A percentile compares a stretch with the other conserved stretches of the same genome.
Evolutionary conservation across 2,113 vertebrate species (phyloP).

Genomic region (Amblyopsis rosae): DNA sequence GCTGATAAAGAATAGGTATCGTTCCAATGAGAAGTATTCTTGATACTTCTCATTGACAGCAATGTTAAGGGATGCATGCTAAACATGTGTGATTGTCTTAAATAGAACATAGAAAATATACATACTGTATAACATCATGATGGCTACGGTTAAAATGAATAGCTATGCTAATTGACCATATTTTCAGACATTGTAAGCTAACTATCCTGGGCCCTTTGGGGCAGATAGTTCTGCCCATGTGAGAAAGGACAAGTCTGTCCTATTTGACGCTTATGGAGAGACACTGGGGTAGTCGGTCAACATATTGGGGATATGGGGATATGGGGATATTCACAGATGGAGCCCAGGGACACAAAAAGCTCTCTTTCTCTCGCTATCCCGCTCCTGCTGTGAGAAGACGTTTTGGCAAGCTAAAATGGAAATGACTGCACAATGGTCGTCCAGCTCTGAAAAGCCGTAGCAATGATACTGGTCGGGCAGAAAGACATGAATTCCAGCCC

Average conservation of each 20-base stretch:
- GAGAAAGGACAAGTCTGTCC: slow-evolving; percentile 25
- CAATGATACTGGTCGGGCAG: slow-evolving; percentile 48
- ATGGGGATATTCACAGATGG: slow-evolving; percentile 46
- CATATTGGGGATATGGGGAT: slow-evolving; percentile 26
- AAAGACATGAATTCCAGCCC: slow-evolving; percentile 26
- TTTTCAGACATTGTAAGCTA: no score
- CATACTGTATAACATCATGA: no score
- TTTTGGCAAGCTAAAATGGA: slow-evolving; percentile 73
- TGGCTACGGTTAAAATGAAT: no score
- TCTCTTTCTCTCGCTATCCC: slow-evolving; percentile 32
- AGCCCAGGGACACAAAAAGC: slow-evolving; percentile 60
- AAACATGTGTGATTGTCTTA: no score
- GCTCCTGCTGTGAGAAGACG: slow-evolving; percentile 71
- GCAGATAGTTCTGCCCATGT: slow-evolving; percentile 4
- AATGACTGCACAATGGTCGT: slow-evolving; percentile 68
- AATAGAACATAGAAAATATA: no score
- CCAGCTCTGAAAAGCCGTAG: slow-evolving; percentile 58
- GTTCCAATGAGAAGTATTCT: no score
- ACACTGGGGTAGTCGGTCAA: slow-evolving; percentile 45
- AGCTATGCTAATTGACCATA: no score
- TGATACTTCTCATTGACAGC: no score
- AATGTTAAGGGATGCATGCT: no score
- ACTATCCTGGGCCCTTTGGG: not conserved
- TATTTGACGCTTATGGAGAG: slow-evolving; percentile 20
- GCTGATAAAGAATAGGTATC: no score